Evolutionary conservation across 2,113 vertebrate genomes (phyloP).

Genomic region (Terrapene triunguis): DNA sequence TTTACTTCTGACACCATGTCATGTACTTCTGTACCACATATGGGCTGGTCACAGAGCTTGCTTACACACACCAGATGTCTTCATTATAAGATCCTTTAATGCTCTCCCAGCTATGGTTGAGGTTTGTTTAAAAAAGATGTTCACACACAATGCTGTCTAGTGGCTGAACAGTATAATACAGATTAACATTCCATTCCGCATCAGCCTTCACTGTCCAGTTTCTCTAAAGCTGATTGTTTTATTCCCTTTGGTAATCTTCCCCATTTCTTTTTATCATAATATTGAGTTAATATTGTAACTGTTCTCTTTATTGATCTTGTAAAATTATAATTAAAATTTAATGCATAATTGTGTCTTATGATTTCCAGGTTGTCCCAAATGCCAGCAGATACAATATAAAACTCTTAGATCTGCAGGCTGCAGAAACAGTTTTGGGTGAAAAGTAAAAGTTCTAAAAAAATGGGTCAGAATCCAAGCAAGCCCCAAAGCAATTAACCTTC

Average conservation of each 20-base stretch:
- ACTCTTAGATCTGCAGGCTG: background rate
- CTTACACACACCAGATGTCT: too few species aligned
- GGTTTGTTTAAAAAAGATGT: too few species aligned
- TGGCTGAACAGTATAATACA: too few species aligned
- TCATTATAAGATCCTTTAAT: too few species aligned
- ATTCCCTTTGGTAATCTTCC: slow-evolving; percentile 25
- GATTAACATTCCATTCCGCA: too few species aligned
- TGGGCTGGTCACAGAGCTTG: too few species aligned
- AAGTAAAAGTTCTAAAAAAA: background rate
- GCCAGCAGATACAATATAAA: background rate
- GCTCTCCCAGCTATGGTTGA: too few species aligned
- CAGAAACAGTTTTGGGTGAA: background rate
- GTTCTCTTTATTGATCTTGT: slow-evolving; percentile 1
- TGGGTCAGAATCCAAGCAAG: background rate
- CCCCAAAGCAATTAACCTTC: background rate
- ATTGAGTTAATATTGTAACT: slow-evolving; percentile 5
- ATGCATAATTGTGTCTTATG: background rate
- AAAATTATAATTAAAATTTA: background rate
- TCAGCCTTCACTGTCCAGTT: background rate
- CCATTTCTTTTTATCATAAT: slow-evolving; percentile 46
- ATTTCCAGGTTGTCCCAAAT: background rate
- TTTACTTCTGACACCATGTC: too few species aligned
- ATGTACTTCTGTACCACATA: too few species aligned
- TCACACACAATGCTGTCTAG: too few species aligned
- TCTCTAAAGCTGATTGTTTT: slow-evolving; percentile 22